Evolutionary conservation across 2,113 vertebrate species (phyloP), one percentile per base, ranked within the genome.

Genomic region (Rousettus leschenaultii): DNA sequence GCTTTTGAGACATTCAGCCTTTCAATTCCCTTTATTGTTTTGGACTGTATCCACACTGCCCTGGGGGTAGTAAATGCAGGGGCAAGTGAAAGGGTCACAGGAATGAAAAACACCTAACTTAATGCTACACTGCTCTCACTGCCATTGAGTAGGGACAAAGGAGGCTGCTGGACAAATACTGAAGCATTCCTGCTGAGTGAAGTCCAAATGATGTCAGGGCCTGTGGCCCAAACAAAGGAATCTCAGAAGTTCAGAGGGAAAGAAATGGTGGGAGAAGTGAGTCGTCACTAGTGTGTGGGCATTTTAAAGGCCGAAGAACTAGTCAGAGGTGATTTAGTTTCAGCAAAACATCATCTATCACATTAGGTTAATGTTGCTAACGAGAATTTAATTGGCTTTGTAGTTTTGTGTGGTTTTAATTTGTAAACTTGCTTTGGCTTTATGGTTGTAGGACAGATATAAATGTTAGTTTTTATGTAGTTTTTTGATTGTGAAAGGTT

Each of bases 341-440:
- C 28, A 19, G 93, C 24, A 59, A 95, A 83, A 65, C 70, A 6
- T 74, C 24, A 1, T 5, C 70, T 30, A 1, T 63, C 6, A 1
- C 38, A 2, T 90, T 74, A 57, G 55, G 1, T 75, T 59, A 79
- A 45, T 83, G 21, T 75, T 33, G 57, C 66, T 88, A 51, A 77
- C 45, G 28, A 4, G 53, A 59, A 80, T 82, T 55, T 55, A 88
- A 78, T 48, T 51, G 43, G 61, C 45, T 86, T 61, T 78, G 84
- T 86, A 40, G 30, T 57, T 65, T 35, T 38, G 19, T 63, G 78
- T 89, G 66, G 73, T 63, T 95, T 84, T 86, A 13, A 95, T 95
- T 91, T 82, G 53, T 85, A 70, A 77, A 63, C 38, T 84, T 88
- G 86, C 33, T 94, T 92, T 87, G 61, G 89, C 85, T 93, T 89